These are phyloP conservation scores for Sphaerophoria taeniata DNA, from an alignment of 2,888 invertebrate genomes.

Conservation along the genomic window DNA sequence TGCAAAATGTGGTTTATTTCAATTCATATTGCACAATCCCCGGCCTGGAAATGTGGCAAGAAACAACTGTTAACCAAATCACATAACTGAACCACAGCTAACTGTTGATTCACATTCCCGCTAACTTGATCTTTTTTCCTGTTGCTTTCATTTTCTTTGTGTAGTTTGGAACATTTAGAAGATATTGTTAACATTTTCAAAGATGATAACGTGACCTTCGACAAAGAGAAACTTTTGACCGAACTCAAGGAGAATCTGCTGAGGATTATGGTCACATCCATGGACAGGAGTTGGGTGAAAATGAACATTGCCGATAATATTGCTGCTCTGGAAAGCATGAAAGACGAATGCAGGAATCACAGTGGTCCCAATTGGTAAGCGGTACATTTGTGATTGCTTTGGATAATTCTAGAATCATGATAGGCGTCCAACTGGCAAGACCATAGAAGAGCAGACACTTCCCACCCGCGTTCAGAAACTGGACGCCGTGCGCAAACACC, in stretches of 20 bases:
- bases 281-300: constrained; percentile 76
- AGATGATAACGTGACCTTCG: constrained; percentile 72
- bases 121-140: constrained; percentile 30
- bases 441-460: constrained; percentile 75
- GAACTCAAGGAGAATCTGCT: constrained; percentile 72
- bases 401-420: neutral
- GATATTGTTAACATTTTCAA: constrained; percentile 74
- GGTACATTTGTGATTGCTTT: neutral
- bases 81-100: constrained; percentile 26
- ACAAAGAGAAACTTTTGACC: constrained; percentile 68
- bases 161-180: constrained; percentile 74
- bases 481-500: constrained; percentile 72
- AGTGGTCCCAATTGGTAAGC: constrained; percentile 76
- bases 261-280: constrained; percentile 58
- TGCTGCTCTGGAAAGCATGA: constrained; percentile 75
- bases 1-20: constrained; percentile 76
- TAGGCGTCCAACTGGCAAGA: constrained; percentile 76
- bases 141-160: constrained; percentile 15
- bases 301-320: constrained; percentile 75
- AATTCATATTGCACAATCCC: constrained; percentile 79
- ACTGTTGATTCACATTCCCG: constrained; percentile 25
- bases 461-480: constrained; percentile 76
- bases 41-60: constrained; percentile 78
- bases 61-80: constrained; percentile 64
- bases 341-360: constrained; percentile 75